These are phyloP conservation scores for Atrichornis clamosus DNA, from an alignment of 2,113 vertebrate species.

Conservation along the genomic window DNA sequence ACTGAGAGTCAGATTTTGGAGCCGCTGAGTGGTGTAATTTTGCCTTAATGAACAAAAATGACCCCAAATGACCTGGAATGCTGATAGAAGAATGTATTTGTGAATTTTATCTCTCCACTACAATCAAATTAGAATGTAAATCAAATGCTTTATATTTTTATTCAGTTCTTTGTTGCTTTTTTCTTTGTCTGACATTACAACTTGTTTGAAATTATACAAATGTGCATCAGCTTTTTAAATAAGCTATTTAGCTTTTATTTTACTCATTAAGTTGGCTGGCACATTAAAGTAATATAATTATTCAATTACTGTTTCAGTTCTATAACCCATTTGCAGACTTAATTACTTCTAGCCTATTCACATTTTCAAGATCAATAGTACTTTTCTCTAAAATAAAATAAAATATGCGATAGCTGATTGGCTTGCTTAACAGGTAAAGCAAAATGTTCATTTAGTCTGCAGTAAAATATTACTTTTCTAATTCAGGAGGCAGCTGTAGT, in stretches of 20 bases:
- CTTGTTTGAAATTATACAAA: neutral
- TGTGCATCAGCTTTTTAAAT: neutral
- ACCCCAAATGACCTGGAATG: neutral
- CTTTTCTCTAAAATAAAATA: conserved; percentile 21
- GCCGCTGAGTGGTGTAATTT: neutral
- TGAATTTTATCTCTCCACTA: neutral
- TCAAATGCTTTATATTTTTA: neutral
- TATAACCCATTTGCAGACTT: conserved; percentile 38
- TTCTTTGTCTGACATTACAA: neutral
- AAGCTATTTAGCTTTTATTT: conserved; percentile 33
- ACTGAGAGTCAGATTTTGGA: neutral
- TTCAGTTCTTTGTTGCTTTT: neutral
- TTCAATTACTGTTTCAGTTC: conserved; percentile 50
- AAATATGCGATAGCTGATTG: neutral
- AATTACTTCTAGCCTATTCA: conserved; percentile 44
- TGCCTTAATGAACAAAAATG: neutral
- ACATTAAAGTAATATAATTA: conserved; percentile 55
- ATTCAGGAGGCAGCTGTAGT: neutral
- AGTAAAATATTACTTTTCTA: neutral
- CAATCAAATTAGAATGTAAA: neutral
- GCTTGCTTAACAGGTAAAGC: neutral
- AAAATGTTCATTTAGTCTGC: neutral
- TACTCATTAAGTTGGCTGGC: neutral
- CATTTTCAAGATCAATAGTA: conserved; percentile 51
- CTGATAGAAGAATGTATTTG: neutral